Conservation (phyloP, 2,113 vertebrate genomes). For the Promerops cafer region DNA sequence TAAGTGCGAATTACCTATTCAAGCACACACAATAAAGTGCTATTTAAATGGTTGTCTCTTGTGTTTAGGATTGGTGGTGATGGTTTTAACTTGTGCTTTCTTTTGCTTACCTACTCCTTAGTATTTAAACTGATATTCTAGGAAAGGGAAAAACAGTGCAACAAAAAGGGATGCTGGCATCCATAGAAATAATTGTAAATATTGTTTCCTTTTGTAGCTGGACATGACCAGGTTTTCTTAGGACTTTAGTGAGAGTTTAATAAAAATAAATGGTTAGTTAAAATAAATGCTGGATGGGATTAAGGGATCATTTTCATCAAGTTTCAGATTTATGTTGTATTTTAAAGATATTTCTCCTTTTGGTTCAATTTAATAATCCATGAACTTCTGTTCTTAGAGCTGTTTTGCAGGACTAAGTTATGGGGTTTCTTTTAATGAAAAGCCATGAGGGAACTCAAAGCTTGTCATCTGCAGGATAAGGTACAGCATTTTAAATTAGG, state of each 20-base stretch:
- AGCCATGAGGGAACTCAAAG: neutral
- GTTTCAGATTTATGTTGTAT: neutral
- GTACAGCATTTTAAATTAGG: neutral
- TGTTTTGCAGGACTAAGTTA: neutral
- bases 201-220: neutral
- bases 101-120: neutral
- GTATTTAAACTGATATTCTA: neutral
- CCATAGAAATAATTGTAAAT: neutral
- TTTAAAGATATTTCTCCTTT: neutral
- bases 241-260: neutral
- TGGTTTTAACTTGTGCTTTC: neutral
- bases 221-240: neutral
- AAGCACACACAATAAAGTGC: neutral
- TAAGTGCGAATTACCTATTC: neutral
- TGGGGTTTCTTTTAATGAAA: neutral
- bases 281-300: neutral
- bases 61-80: neutral
- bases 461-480: neutral
- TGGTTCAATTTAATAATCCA: neutral
- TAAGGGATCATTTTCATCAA: neutral
- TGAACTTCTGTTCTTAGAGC: neutral
- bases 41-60: neutral
- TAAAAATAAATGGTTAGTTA: neutral
- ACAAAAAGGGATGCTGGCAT: neutral
- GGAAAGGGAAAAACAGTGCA: neutral